Evolutionary conservation across 2,113 vertebrate genomes (phyloP).

Genomic region (Leptosomus discolor): DNA sequence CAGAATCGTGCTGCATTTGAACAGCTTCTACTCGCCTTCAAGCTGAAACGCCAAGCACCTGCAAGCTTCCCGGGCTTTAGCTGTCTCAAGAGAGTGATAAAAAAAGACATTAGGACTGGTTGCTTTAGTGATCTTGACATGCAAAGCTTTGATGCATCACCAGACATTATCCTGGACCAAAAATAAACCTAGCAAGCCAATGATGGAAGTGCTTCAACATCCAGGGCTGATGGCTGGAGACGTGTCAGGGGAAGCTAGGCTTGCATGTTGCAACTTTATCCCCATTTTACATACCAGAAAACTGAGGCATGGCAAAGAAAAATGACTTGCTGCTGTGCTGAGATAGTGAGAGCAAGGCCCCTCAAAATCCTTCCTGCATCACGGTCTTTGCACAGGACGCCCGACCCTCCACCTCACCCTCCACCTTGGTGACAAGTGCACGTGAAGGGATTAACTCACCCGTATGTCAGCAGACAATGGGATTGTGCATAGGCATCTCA

Average conservation of each 20-base stretch:
- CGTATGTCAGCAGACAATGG: background rate
- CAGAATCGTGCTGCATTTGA: accelerated
- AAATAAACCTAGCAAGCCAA: background rate
- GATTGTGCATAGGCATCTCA: background rate
- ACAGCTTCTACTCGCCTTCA: background rate
- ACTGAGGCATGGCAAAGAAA: background rate
- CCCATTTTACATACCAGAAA: background rate
- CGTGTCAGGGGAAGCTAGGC: background rate
- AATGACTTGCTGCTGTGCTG: background rate
- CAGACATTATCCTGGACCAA: background rate
- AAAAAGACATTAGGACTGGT: background rate
- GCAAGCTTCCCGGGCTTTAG: background rate
- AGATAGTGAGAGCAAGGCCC: background rate
- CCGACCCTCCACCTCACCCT: background rate
- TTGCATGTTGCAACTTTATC: background rate
- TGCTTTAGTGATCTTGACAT: background rate
- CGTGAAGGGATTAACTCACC: background rate
- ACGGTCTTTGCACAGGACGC: background rate
- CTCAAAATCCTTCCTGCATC: background rate
- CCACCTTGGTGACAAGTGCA: background rate
- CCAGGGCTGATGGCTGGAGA: background rate
- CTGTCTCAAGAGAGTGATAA: background rate
- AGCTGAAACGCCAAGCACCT: background rate
- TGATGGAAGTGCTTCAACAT: background rate
- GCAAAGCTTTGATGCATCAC: background rate